Base-by-base conservation (phyloP, 2,113 vertebrate species). In the Nasalis larvatus region DNA sequence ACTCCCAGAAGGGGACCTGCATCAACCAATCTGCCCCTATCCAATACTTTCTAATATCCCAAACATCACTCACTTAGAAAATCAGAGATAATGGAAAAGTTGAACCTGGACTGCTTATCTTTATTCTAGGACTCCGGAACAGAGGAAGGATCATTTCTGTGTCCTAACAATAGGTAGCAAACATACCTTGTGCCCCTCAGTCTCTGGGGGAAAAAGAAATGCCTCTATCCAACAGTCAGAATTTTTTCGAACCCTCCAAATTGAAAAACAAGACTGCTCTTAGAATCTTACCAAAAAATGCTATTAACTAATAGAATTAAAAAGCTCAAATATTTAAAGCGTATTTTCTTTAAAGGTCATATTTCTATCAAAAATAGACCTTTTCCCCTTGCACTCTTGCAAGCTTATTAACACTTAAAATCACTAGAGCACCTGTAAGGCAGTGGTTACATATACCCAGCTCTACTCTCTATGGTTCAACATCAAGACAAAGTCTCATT, bases 401-500 rank as follows among this genome's bases (percentile, higher is more conserved):
- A 63, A 88, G 45, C 71, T 94, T 77, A 90, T 94, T 80, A 94
- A 92, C 77, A 86, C 86, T 88, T 74, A 69, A 92, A 95, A 88
- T 91, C 77, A 80, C 78, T 58, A 74, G 45, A 80, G 78, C 82
- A 82, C 74, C 49, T 94, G 3, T 54, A 86, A 93, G 40, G 52
- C 91, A 89, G 86, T 10, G 52, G 74, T 89, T 69, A 40, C 89
- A 40, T 1, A 40, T 1, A 86, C 77, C 68, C n/a, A 9, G 54
- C 80, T 92, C 16, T 76, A 4, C n/a, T 89, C 86, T 81, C 81
- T 94, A 52, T 86, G 54, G 56, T 89, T 88, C 82, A 16, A 8
- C 93, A 91, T 96, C 69, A 60, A 85, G 96, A 97, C 68, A 63
- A 83, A 95, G 89, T 95, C 97, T 97, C 95, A 97, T 98, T 98